phyloP scores from a whole-genome alignment of 2,797 vertebrate species.

The Falco rusticolus region DNA sequence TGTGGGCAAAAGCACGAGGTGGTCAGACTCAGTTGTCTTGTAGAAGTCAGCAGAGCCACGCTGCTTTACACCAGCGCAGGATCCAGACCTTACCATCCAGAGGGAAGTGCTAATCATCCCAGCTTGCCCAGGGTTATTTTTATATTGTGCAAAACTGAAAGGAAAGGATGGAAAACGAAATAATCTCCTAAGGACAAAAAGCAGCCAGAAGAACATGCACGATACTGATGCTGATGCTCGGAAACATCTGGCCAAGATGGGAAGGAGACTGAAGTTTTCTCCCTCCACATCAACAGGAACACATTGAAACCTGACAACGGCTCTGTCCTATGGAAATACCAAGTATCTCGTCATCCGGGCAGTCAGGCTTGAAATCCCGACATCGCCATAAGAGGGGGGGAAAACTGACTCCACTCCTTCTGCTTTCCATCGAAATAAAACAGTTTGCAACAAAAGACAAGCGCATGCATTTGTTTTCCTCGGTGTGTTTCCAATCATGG shows the following conservation, averaged over 20 bases:
- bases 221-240: not conserved
- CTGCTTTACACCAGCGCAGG: not conserved
- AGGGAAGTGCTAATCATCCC: not conserved
- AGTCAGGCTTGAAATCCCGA: slow-evolving; percentile 44
- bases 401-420: slow-evolving; percentile 33
- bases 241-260: slow-evolving; percentile 18
- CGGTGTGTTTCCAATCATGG: slow-evolving; percentile 45
- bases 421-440: slow-evolving; percentile 50
- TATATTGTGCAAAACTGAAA: not conserved
- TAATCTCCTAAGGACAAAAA: not conserved
- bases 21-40: not conserved
- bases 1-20: not conserved
- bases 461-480: slow-evolving; percentile 33
- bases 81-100: not conserved
- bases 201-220: not conserved
- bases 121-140: not conserved
- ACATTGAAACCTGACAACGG: not conserved
- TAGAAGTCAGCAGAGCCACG: not conserved
- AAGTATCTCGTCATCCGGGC: not conserved
- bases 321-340: slow-evolving; percentile 39
- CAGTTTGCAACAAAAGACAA: slow-evolving; percentile 45
- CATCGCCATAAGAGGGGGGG: not conserved
- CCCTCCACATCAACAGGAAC: not conserved
- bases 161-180: not conserved
- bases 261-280: not conserved